Percentiles rank a stretch among this genome's conserved stretches.
These are phyloP conservation scores for Macropis europaea DNA, from an alignment of 2,888 invertebrate genomes.

Conservation along the genomic window DNA sequence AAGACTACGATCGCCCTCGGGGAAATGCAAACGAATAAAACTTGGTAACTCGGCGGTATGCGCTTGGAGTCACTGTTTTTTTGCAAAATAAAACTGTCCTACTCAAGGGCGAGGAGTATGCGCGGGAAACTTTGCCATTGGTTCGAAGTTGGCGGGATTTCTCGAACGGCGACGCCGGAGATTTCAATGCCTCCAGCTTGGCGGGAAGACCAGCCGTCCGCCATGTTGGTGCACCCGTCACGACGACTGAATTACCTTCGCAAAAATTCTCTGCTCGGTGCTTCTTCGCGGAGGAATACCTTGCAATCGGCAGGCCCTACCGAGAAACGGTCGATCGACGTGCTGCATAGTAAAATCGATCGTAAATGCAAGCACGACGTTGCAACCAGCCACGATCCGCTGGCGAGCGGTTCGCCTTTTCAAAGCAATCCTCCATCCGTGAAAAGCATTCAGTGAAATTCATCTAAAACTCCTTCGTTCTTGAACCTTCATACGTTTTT, in stretches of 20 bases:
- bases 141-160: slow-evolving; percentile 54
- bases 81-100: slow-evolving; percentile 24
- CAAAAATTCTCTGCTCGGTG: not conserved
- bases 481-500: too few relatives aligned
- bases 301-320: not conserved
- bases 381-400: not conserved
- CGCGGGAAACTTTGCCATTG: slow-evolving; percentile 68
- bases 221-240: slow-evolving; percentile 17
- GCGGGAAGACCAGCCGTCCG: slow-evolving; percentile 36
- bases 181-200: slow-evolving; percentile 62
- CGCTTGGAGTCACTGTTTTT: slow-evolving; percentile 12
- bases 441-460: not conserved
- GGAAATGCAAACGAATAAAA: slow-evolving; percentile 29
- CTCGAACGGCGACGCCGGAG: slow-evolving; percentile 39
- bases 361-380: slow-evolving; percentile 10
- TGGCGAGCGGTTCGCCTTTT: not conserved
- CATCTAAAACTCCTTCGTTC: not conserved
- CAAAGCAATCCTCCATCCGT: not conserved
- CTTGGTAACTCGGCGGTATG: slow-evolving; percentile 46
- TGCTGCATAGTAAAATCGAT: slow-evolving; percentile 17
- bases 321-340: slow-evolving; percentile 15
- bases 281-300: not conserved
- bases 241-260: not conserved
- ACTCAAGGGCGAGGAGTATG: slow-evolving; percentile 37
- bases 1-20: not conserved